phyloP scores from a whole-genome alignment of 2,113 vertebrate species.

The Pomatostomus ruficeps region DNA sequence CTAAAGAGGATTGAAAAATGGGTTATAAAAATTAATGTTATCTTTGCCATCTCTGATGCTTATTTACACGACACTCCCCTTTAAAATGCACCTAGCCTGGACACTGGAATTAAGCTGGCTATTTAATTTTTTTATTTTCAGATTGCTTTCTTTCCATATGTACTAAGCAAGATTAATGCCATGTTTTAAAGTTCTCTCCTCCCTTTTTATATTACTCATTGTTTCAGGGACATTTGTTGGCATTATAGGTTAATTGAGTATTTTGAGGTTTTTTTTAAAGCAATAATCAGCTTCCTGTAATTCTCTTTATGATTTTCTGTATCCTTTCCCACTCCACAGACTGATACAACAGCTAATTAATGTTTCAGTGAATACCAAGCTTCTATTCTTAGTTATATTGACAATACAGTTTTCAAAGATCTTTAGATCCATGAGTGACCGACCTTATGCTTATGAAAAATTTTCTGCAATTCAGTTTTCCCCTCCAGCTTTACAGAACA shows the following conservation, averaged over 20 bases:
- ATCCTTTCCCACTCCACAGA: background rate
- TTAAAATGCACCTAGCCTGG: background rate
- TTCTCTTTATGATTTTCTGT: background rate
- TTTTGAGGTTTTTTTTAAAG: background rate
- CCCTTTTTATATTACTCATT: background rate
- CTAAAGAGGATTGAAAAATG: background rate
- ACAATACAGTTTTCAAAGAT: background rate
- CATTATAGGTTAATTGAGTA: background rate
- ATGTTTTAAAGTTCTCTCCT: background rate
- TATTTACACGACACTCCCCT: background rate
- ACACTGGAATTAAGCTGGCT: background rate
- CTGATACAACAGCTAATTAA: background rate
- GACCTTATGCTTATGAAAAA: background rate
- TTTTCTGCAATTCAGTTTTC: background rate
- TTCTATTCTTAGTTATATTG: constrained; percentile 16
- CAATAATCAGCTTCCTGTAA: background rate
- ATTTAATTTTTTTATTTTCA: background rate
- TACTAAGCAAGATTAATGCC: background rate
- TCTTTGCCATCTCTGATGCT: background rate
- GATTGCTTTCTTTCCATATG: background rate
- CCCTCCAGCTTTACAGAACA: background rate
- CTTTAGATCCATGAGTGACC: background rate
- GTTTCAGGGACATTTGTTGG: background rate
- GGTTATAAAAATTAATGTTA: background rate
- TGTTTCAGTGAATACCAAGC: background rate